phyloP scores from a whole-genome alignment of 1,140 invertebrate genomes.

The Cheumatopsyche charites region DNA sequence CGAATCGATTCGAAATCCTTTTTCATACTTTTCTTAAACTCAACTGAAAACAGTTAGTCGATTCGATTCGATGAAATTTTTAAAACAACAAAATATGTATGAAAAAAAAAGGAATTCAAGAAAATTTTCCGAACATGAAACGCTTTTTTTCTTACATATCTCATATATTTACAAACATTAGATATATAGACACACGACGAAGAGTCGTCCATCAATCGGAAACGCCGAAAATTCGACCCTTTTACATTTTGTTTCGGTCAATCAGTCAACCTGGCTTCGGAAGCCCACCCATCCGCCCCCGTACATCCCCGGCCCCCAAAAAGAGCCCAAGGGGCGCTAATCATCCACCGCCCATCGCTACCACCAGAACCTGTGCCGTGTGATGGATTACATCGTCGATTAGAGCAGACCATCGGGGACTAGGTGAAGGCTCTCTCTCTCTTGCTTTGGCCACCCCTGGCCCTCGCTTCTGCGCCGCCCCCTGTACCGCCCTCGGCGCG shows the following conservation, averaged over 20 bases:
- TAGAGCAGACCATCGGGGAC: constrained; percentile 44
- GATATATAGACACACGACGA: too few relatives aligned
- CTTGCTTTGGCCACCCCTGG: not conserved
- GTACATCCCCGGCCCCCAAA: too few relatives aligned
- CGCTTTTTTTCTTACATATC: too few relatives aligned
- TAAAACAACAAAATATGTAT: too few relatives aligned
- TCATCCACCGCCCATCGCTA: constrained; percentile 31
- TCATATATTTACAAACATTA: too few relatives aligned
- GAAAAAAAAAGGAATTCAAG: too few relatives aligned
- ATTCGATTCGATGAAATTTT: too few relatives aligned
- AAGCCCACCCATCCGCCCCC: not conserved
- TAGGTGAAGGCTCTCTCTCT: constrained; percentile 21
- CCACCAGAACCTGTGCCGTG: constrained; percentile 47
- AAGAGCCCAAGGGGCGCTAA: constrained; percentile 33
- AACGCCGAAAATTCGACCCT: constrained; percentile 38
- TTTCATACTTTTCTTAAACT: not conserved
- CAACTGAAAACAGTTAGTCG: not conserved
- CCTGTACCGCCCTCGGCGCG: not conserved
- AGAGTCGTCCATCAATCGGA: constrained; percentile 34
- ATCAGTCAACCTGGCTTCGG: constrained; percentile 38
- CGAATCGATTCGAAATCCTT: not conserved
- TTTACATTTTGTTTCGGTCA: constrained; percentile 41
- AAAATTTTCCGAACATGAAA: too few relatives aligned
- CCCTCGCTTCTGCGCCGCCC: not conserved
- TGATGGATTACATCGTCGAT: constrained; percentile 49